Evolutionary conservation across 1,140 invertebrate genomes (phyloP).

Genomic region (Brachionus sp.): DNA sequence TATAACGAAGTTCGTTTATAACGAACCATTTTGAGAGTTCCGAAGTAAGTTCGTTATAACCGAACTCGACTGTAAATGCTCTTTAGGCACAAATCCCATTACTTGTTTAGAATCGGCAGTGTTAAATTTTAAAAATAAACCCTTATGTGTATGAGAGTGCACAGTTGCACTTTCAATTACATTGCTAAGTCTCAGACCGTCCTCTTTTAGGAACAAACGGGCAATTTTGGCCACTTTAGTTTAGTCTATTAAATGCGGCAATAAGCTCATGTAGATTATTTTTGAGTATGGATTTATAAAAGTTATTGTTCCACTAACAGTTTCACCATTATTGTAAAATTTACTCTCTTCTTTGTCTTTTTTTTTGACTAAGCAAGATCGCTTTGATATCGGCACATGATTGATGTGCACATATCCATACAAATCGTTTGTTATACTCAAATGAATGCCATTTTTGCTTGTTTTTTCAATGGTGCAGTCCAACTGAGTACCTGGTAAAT

Average conservation of each 20-base stretch:
- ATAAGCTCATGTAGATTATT: constrained; percentile 29
- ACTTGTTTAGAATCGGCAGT: background rate
- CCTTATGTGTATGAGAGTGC: background rate
- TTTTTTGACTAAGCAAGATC: background rate
- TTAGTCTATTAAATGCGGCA: constrained; percentile 32
- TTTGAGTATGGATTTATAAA: constrained; percentile 38
- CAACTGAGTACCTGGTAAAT: constrained; percentile 26
- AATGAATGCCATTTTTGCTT: constrained; percentile 22
- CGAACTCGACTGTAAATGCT: constrained; percentile 13
- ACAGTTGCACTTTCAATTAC: background rate
- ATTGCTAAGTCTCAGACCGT: background rate
- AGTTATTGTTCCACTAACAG: background rate
- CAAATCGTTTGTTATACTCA: constrained; percentile 6
- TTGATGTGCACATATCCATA: constrained; percentile 30
- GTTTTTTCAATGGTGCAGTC: constrained; percentile 39
- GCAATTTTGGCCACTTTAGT: background rate
- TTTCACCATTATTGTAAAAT: background rate
- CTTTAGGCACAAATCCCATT: constrained; percentile 20
- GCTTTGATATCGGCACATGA: constrained; percentile 10
- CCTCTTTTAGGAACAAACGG: background rate
- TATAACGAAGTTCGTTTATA: no score
- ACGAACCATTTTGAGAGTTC: no score
- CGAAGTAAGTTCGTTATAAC: constrained; percentile 52
- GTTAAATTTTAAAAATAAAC: constrained; percentile 38
- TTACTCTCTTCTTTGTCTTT: background rate